Base-by-base conservation (phyloP, 2,888 invertebrate genomes). In the Dynastes grantii region DNA sequence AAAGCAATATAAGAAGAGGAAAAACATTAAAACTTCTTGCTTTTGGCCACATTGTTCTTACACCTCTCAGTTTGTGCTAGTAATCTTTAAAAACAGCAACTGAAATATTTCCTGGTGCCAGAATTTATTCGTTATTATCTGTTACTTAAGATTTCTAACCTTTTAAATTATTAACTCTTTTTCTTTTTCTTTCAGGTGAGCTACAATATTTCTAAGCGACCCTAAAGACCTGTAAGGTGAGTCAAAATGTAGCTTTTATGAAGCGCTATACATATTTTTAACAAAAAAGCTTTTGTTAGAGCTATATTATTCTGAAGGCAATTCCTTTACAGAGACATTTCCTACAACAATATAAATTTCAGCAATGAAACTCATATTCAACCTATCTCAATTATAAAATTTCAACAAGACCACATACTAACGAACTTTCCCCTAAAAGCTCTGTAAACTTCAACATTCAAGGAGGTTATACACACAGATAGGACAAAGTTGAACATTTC, bases 401-500 rank as follows among this genome's bases (percentile, higher is more conserved):
- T 65, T 40, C 3, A 11, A 6, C 40, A 40, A 40, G 40, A 40
- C 16, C 40, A 40, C 45, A 40, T 37, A 16, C 40, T 22, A 8
- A 22, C 16, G 1, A 65, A 65, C 65, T 40, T 65, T 65, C 40
- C 2, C 65, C 40, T 16, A 65, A 40, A 65, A 65, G 13, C 40
- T 40, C n/a, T 45, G 6, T 65, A 40, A 65, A 65, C 65, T 45
- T 65, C 16, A n/a, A 40, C 3, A 13, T 37, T n/a, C n/a, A 13
- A 16, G 65, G 9, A 11, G 16, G 5, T 40, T 65, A 8, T 45
- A 45, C 16, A 40, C 40, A 65, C 22, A 16, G 55, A 13, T 2
- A 40, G 16, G n/a, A 40, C 13, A 65, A 40, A 65, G 40, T 65
- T 65, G n/a, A 65, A 65, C 16, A 40, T 65, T 65, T 65, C 65